A percentile compares a stretch with the other conserved stretches of the same genome.
Conservation (phyloP, 2,888 invertebrate genomes). For the Zygogramma bicolorata region DNA sequence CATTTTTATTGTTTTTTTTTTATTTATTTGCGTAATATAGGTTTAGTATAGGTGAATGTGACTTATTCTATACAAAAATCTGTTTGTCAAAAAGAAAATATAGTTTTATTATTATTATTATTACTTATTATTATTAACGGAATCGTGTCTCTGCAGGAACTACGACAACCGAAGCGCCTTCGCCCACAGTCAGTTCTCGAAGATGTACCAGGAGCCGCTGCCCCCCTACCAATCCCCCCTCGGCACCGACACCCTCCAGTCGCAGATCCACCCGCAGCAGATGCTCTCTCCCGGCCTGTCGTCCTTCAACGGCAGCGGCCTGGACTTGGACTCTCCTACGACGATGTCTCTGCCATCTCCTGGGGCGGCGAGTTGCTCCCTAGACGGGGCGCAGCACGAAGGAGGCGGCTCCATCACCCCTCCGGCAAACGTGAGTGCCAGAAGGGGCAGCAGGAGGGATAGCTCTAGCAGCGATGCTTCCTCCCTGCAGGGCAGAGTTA, state of each 20-base stretch:
- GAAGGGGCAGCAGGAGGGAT: conserved; percentile 66
- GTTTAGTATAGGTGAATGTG: too few species aligned
- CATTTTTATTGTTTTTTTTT: too few species aligned
- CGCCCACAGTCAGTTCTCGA: conserved; percentile 62
- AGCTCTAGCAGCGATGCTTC: conserved; percentile 62
- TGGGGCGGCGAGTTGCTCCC: conserved; percentile 77
- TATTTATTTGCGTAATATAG: too few species aligned
- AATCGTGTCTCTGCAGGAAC: conserved; percentile 54
- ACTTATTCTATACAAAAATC: too few species aligned
- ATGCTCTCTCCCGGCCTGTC: conserved; percentile 69
- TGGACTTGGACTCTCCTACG: conserved; percentile 80
- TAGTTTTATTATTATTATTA: too few species aligned
- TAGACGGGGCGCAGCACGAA: conserved; percentile 75
- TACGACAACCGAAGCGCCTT: conserved; percentile 59
- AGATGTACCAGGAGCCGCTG: conserved; percentile 64
- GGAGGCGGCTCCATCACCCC: conserved; percentile 74
- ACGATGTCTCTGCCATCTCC: conserved; percentile 87
- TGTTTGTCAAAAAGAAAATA: too few species aligned
- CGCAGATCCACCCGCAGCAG: conserved; percentile 77
- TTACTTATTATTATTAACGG: neutral
- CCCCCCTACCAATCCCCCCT: conserved; percentile 62
- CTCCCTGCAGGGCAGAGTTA: conserved; percentile 72
- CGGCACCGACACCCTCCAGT: conserved; percentile 67
- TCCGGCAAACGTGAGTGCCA: conserved; percentile 77
- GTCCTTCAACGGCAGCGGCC: conserved; percentile 76